A percentile compares a stretch with the other conserved stretches of the same genome.
Evolutionary conservation across 2,797 vertebrate species (phyloP).

Genomic region (Xenentodon cancila): DNA sequence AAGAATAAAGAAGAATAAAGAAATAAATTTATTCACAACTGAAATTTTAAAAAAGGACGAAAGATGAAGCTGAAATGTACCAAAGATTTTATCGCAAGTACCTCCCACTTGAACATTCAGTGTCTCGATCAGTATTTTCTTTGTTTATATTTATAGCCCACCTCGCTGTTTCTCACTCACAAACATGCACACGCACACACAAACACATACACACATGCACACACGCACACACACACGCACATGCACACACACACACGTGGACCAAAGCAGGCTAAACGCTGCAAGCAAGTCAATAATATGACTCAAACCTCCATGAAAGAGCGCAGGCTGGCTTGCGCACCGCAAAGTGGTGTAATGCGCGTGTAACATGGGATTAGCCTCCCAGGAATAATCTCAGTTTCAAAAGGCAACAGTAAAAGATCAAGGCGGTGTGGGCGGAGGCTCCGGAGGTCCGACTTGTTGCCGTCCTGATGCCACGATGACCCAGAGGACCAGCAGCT

Average conservation of each 20-base stretch:
- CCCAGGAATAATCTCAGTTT: constrained; percentile 50
- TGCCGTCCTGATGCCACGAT: constrained; percentile 14
- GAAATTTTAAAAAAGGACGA: constrained; percentile 30
- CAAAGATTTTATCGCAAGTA: constrained; percentile 62
- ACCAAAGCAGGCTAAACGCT: constrained; percentile 48
- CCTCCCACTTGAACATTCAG: constrained; percentile 64
- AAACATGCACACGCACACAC: no score
- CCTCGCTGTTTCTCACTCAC: background rate
- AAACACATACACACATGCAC: background rate
- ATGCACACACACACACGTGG: constrained; percentile 10
- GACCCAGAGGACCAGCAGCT: constrained; percentile 4
- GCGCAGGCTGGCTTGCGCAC: constrained; percentile 29
- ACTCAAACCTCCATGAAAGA: constrained; percentile 67
- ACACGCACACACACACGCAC: constrained; percentile 6
- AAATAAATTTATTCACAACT: constrained; percentile 55
- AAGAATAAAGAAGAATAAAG: constrained; percentile 57
- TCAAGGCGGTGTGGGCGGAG: constrained; percentile 27
- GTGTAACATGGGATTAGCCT: constrained; percentile 63
- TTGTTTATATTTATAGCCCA: constrained; percentile 59
- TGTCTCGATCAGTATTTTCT: constrained; percentile 33
- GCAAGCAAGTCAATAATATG: constrained; percentile 61
- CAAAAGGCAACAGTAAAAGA: constrained; percentile 40
- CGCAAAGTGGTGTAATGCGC: constrained; percentile 51
- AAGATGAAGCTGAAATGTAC: constrained; percentile 59
- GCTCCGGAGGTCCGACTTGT: constrained; percentile 46